Conservation (phyloP, 2,113 vertebrate species). For the Pholis gunnellus region DNA sequence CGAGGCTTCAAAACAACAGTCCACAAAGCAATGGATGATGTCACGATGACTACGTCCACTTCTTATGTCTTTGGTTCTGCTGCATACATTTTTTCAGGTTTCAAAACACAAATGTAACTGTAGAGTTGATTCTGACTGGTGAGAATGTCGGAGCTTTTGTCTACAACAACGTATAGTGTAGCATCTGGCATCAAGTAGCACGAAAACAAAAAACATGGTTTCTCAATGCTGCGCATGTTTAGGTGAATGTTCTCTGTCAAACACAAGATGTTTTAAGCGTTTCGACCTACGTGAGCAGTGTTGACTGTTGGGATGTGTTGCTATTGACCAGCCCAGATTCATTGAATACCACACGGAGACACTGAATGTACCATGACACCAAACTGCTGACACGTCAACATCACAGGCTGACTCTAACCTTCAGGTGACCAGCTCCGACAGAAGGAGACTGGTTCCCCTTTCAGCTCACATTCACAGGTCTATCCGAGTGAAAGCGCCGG, state of each 20-base stretch:
- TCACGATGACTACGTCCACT: no score
- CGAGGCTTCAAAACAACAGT: no score
- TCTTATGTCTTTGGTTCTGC: no score
- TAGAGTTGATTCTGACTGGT: background rate
- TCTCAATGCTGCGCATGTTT: background rate
- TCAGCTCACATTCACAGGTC: conserved; percentile 38
- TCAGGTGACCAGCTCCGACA: conserved; percentile 57
- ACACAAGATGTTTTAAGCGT: background rate
- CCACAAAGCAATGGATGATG: no score
- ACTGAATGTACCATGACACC: conserved; percentile 48
- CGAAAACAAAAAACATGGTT: background rate
- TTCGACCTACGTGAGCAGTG: background rate
- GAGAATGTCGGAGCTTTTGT: background rate
- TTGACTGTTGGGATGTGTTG: background rate
- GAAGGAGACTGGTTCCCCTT: conserved; percentile 37
- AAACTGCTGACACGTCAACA: conserved; percentile 56
- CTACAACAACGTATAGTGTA: background rate
- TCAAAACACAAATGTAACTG: background rate
- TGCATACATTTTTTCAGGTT: background rate
- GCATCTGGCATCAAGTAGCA: background rate
- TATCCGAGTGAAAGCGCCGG: background rate
- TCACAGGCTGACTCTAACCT: conserved; percentile 54
- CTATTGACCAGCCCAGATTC: conserved; percentile 37
- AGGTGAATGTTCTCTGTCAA: background rate
- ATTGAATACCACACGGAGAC: conserved; percentile 51